Base-by-base conservation (phyloP, 2,888 invertebrate species). In the Liopterus haemorrhoidalis region DNA sequence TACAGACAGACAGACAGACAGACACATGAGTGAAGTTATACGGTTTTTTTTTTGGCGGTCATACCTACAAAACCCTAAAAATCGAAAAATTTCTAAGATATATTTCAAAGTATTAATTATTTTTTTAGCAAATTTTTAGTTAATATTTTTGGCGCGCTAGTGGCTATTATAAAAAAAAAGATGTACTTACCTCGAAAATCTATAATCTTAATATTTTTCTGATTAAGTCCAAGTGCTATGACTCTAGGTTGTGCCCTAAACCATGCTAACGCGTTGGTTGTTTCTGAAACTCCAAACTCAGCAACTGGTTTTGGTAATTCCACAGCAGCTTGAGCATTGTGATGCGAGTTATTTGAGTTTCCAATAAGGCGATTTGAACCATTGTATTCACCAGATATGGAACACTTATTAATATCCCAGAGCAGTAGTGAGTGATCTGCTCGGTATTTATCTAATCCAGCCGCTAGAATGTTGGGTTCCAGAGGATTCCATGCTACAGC, bases 191-290 rank as follows among this genome's bases (percentile, higher is more conserved):
- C 92, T 76, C 94, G 74, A 3, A 93, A 75, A 69, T 95, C 95
- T 61, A 88, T 86, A 22, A 95, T 74, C 67, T 89, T 88, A 30
- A 96, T 79, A 58, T 83, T 80, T 59, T 93, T 93, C 57, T 83
- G 78, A 67, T 90, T 93, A 76, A 92, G 86, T 33, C 93, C 93
- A n/a, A 89, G 82, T 2, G 90, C 79, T 21, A 94, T 73, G 2
- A 85, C 79, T 54, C 84, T 80, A 40, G 81, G 76, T 47, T 82
- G 79, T 53, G 78, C 77, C 52, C 79, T 73, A 47, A 86, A 82
- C 94, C 94, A 95, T 27, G 85, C 78, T 19, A 93, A 72, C 4
- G 88, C 88, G 67, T 90, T 83, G 0, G 87, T 81, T 0, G 83
- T 80, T 68, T 94, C 94, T 0, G 88, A 85, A 14, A 84, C 72